Evolutionary conservation across 2,888 invertebrate genomes (phyloP), one percentile per base, ranked within the genome.

Genomic region (Meteorus colon): DNA sequence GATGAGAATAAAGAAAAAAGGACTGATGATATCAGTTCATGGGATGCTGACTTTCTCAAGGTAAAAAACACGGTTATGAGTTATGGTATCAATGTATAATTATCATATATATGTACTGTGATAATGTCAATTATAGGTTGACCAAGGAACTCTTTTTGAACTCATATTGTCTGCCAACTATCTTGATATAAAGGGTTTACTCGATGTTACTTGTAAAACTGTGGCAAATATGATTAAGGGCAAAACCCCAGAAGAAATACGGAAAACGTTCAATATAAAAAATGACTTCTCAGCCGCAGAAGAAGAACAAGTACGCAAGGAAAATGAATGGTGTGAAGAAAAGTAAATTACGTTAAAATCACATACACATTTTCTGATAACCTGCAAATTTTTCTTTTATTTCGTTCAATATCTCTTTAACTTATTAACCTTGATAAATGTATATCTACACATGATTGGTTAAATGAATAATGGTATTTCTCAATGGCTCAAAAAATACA

Each of bases 21-120:
- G n/a, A 99, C 99, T 0, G 99, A 99, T 89, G 99, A 99, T 87
- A 99, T 99, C 82, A 97, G 97, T 31, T 97, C 97, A 0, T 99
- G 99, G 99, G 99, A 99, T 91, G 97, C 98, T 0, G 99, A 99
- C 89, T 99, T 99, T 87, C 91, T 99, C 10, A 99, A 99, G 92
- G 89, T 87, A 77, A 72, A n/a, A 27, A 1, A 10, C 3, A 51
- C 27, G 12, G 14, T 24, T 62, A 69, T 19, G 5, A 1, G 62
- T 31, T 2, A 34, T 24, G 16, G 24, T 73, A 68, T 67, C 8
- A 16, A 14, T 41, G 16, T 19, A 62, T 62, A n/a, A 16, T 19
- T 29, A n/a, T 45, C 16, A 34, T 6, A 34, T 66, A 19, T 29
- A 29, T 51, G 66, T 31, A 2, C 19, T 14, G 31, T 16, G 5